Base-by-base conservation (phyloP, 2,113 vertebrate genomes). In the Microtus pennsylvanicus region DNA sequence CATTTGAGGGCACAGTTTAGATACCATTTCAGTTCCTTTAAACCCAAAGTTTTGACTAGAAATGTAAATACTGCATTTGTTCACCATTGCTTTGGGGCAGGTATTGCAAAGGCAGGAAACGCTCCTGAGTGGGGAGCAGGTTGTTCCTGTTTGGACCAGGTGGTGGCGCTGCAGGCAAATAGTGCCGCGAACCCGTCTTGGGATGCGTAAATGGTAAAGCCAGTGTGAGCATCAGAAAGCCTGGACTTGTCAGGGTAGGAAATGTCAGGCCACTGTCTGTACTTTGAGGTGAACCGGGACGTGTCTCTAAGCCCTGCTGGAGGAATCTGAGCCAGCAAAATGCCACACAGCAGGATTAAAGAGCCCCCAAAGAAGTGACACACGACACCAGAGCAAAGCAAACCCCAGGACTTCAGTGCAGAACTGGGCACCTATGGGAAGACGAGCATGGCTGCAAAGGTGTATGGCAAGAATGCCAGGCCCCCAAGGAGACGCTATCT, bases 111-210 rank as follows among this genome's bases (percentile, higher is more conserved):
- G 7, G n/a, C 2, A 33, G n/a, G 26, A 61, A 61, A 38, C 19
- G 63, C 35, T 0, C 10, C 55, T 42, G 55, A 0, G 28, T 7
- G 7, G 3, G 28, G 81, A 22, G 1, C 61, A 5, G 81, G 93
- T 30, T 22, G 63, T 90, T 94, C 95, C 93, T 30, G 7, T 77
- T 58, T 90, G 21, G 35, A n/a, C 98, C 98, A 99, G 98, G 83
- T 0, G 98, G 98, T 99, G 98, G 98, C 98, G 98, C 98, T 98
- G 9, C 92, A 98, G 98, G 97, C 97, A 98, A 98, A 97, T 93
- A 94, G 91, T 98, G 97, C 82, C 5, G 10, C 52, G 19, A 35
- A 8, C 28, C 9, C 4, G 22, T 24, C 47, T 12, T 2, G 33
- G 33, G 19, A 3, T 5, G 50, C 2, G 12, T 17, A 13, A 38